Conservation (phyloP, 2,797 vertebrate genomes). For the Hydrophis major region DNA sequence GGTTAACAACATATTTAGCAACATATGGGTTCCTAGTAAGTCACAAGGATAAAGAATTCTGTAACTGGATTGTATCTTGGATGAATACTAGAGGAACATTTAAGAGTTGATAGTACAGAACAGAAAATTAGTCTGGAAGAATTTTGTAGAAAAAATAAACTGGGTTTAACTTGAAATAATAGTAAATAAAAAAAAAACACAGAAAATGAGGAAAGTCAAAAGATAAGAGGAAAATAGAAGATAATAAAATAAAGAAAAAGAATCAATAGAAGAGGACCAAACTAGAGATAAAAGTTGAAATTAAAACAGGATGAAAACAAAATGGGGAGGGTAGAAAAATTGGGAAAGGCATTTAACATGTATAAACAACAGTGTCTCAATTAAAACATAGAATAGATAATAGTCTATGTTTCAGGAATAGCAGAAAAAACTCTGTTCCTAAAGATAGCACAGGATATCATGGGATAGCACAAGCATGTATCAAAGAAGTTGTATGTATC, state of each 20-base stretch:
- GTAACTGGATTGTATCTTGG: background rate
- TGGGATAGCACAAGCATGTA: background rate
- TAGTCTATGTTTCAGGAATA: background rate
- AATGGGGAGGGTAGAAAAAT: background rate
- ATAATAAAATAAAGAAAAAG: conserved; percentile 22
- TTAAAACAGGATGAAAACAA: conserved; percentile 19
- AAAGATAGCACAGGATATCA: no score
- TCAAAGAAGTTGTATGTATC: background rate
- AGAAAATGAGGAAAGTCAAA: conserved; percentile 16
- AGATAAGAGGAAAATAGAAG: conserved; percentile 23
- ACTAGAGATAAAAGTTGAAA: conserved; percentile 23
- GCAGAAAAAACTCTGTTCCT: background rate
- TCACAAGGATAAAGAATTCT: background rate
- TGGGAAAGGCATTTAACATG: background rate
- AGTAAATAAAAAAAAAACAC: background rate
- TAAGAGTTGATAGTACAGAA: background rate
- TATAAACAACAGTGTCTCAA: background rate
- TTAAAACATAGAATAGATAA: background rate
- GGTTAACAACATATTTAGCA: background rate
- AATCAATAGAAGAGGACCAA: conserved; percentile 18
- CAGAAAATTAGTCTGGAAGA: background rate
- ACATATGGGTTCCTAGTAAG: background rate
- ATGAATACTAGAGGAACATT: background rate
- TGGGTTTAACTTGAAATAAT: conserved; percentile 4
- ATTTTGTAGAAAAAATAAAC: background rate